A percentile compares a stretch with the other conserved stretches of the same genome.
phyloP scores from a whole-genome alignment of 1,140 invertebrate species.

The Limonius californicus region DNA sequence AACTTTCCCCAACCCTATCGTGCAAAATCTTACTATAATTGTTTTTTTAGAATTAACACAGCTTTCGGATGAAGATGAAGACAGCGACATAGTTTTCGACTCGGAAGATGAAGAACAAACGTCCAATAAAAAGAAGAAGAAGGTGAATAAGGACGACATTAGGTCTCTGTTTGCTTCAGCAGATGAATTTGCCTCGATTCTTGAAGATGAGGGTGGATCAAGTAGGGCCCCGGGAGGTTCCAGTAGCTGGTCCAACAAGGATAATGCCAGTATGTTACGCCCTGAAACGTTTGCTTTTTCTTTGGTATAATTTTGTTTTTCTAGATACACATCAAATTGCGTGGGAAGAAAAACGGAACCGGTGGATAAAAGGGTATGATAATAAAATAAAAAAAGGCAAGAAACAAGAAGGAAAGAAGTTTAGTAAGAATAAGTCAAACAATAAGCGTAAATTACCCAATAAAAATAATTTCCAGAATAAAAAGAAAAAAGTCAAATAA shows the following conservation, averaged over 20 bases:
- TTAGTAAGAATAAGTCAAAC: background rate
- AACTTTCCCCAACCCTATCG: background rate
- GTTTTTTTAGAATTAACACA: slow-evolving; percentile 10
- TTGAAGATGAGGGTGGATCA: slow-evolving; percentile 44
- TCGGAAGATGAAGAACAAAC: slow-evolving; percentile 31
- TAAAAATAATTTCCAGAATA: background rate
- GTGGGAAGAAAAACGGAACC: slow-evolving; percentile 45
- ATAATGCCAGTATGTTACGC: slow-evolving; percentile 40
- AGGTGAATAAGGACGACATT: slow-evolving; percentile 28
- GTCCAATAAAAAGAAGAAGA: slow-evolving; percentile 28
- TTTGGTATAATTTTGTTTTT: slow-evolving; percentile 7
- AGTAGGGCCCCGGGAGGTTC: slow-evolving; percentile 40
- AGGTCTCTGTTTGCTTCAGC: slow-evolving; percentile 44
- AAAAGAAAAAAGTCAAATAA: background rate
- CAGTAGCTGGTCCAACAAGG: slow-evolving; percentile 40
- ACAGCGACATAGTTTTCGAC: slow-evolving; percentile 29
- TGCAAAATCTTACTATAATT: background rate
- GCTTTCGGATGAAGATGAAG: slow-evolving; percentile 29
- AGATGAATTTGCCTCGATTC: slow-evolving; percentile 45
- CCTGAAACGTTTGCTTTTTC: slow-evolving; percentile 1
- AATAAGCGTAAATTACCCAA: background rate
- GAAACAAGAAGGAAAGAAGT: background rate
- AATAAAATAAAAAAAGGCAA: slow-evolving; percentile 2
- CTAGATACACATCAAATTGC: slow-evolving; percentile 41
- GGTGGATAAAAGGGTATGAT: slow-evolving; percentile 41